phyloP scores from a whole-genome alignment of 2,113 vertebrate species.

The Aphelocoma coerulescens region DNA sequence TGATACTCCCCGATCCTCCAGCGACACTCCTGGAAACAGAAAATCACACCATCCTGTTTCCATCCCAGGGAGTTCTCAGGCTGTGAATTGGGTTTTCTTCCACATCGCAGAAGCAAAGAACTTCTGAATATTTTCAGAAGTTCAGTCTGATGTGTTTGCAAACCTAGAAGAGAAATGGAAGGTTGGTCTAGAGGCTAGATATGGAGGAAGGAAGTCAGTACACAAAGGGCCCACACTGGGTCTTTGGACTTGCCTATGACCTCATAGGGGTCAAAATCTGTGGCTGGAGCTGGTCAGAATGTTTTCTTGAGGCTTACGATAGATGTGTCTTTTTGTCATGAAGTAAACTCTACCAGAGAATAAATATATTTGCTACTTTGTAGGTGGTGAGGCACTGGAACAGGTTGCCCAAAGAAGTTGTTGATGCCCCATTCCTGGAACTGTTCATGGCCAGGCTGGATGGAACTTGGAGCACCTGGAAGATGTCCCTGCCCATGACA shows the following conservation, averaged over 20 bases:
- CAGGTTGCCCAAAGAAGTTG: neutral
- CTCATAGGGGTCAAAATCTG: neutral
- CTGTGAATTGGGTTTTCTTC: neutral
- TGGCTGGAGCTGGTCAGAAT: neutral
- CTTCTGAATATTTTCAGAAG: neutral
- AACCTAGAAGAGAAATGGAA: neutral
- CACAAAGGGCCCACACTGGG: neutral
- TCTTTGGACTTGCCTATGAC: neutral
- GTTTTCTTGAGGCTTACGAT: neutral
- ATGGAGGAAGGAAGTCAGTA: neutral
- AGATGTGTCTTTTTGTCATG: neutral
- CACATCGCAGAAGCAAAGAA: neutral
- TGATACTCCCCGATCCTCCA: neutral
- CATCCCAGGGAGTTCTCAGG: neutral
- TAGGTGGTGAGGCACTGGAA: neutral
- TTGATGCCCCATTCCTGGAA: neutral
- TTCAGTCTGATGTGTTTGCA: neutral
- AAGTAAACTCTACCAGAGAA: neutral
- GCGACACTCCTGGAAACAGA: neutral
- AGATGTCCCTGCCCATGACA: neutral
- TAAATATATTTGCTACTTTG: neutral
- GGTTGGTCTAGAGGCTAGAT: neutral
- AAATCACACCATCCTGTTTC: neutral
- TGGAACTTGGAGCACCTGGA: neutral
- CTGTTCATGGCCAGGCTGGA: neutral